Base-by-base conservation (phyloP, 2,113 vertebrate genomes). In the Ctenomys sociabilis region DNA sequence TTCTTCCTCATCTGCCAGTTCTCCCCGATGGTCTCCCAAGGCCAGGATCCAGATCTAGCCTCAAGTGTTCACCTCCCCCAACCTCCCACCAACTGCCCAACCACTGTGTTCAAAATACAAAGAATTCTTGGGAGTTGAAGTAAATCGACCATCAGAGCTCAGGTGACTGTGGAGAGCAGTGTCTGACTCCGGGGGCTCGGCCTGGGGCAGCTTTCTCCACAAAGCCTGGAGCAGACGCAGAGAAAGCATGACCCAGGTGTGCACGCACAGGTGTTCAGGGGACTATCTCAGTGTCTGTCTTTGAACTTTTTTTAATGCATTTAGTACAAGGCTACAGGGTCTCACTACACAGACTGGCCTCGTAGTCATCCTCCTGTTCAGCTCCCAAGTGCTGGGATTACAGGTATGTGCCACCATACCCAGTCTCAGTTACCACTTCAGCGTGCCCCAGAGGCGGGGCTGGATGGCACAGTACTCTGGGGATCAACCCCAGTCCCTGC, bases 91-190 rank as follows among this genome's bases (percentile, higher is more conserved):
- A n/a, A n/a, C n/a, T n/a, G n/a, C n/a, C n/a, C n/a, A n/a, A n/a
- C n/a, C 49, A 49, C 12, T 16, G 54, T 92, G 17, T 91, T 86
- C 52, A 88, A 91, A 91, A 84, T 30, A 59, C 88, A 96, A 95
- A 43, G 14, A 86, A 90, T 35, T 90, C 68, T 73, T 94, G 22
- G 73, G 64, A 88, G 22, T 66, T 78, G 45, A 70, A 82, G 75
- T 88, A 72, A 93, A 96, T 17, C 45, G 10, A 85, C 7, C 28
- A n/a, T 49, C 7, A 2, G 81, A 93, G 64, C 30, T n/a, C 28
- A 70, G 1, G 0, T 70, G 73, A 49, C 28, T 81, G 24, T 72
- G 40, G 73, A 14, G 24, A 6, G 40, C 12, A 45, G n/a, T 9
- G 70, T 22, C n/a, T 22, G 35, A 13, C 43, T 1, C 5, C 37